Conservation (phyloP, 2,797 vertebrate species). For the Bufotes viridis region DNA sequence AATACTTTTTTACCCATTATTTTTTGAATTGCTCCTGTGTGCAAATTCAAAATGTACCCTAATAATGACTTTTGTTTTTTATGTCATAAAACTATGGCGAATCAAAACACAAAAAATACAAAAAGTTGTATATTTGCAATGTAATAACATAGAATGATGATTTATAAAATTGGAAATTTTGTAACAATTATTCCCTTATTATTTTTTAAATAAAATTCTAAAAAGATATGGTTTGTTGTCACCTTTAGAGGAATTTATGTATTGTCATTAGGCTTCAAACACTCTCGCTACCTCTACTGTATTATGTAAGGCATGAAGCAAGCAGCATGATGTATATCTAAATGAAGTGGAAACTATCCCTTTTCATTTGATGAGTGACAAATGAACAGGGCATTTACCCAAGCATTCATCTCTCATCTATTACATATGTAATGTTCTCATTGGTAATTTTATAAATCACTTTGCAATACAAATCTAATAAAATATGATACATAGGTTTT, state of each 20-base stretch:
- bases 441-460: conserved; percentile 73
- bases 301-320: neutral
- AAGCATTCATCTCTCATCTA: conserved; percentile 52
- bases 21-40: no score
- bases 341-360: conserved; percentile 35
- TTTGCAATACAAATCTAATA: conserved; percentile 73
- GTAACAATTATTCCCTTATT: neutral
- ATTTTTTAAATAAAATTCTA: neutral
- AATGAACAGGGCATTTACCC: conserved; percentile 54
- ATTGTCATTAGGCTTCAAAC: neutral
- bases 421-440: conserved; percentile 66
- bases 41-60: no score
- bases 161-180: neutral
- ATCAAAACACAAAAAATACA: no score
- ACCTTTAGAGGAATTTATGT: neutral
- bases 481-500: conserved; percentile 74
- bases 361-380: conserved; percentile 60
- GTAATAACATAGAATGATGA: neutral
- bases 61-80: no score
- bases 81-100: no score
- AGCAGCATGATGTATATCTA: conserved; percentile 39
- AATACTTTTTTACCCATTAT: no score
- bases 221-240: neutral
- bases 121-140: neutral
- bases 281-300: neutral